phyloP scores from a whole-genome alignment of 2,797 vertebrate genomes.

The Thunnus albacares region DNA sequence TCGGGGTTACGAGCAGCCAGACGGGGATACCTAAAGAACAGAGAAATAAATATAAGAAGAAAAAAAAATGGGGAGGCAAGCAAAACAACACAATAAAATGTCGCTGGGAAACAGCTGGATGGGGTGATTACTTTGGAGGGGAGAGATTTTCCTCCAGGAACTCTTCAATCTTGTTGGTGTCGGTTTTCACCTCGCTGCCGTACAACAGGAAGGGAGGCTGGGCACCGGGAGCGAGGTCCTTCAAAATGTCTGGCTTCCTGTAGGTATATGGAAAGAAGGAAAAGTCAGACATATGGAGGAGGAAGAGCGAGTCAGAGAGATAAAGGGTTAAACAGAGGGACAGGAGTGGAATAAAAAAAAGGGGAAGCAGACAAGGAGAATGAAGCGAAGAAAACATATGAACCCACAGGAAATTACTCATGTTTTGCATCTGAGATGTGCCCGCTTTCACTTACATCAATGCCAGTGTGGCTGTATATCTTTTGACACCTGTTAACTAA shows the following conservation, averaged over 20 bases:
- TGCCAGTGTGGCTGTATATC: background rate
- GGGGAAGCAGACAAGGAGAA: background rate
- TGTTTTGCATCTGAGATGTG: background rate
- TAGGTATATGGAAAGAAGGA: background rate
- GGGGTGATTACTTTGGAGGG: slow-evolving; percentile 89
- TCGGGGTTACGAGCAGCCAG: slow-evolving; percentile 92
- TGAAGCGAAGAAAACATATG: background rate
- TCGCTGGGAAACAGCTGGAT: slow-evolving; percentile 5
- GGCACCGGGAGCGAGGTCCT: slow-evolving; percentile 92
- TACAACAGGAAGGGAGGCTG: slow-evolving; percentile 93
- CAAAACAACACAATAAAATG: background rate
- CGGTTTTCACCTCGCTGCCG: slow-evolving; percentile 91
- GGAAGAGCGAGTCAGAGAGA: background rate
- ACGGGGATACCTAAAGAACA: slow-evolving; percentile 87
- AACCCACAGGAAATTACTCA: slow-evolving; percentile 36
- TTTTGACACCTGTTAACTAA: slow-evolving; percentile 16
- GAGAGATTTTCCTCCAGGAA: slow-evolving; percentile 92
- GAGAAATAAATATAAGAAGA: background rate
- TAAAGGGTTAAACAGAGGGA: background rate
- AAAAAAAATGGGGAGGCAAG: background rate
- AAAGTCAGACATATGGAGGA: background rate
- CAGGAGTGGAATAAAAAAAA: background rate
- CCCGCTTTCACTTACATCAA: background rate
- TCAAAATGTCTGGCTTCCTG: slow-evolving; percentile 92
- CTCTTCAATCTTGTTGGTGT: slow-evolving; percentile 97